phyloP scores from a whole-genome alignment of 64 coral and sea anemone species.

The Stylophora pistillata region DNA sequence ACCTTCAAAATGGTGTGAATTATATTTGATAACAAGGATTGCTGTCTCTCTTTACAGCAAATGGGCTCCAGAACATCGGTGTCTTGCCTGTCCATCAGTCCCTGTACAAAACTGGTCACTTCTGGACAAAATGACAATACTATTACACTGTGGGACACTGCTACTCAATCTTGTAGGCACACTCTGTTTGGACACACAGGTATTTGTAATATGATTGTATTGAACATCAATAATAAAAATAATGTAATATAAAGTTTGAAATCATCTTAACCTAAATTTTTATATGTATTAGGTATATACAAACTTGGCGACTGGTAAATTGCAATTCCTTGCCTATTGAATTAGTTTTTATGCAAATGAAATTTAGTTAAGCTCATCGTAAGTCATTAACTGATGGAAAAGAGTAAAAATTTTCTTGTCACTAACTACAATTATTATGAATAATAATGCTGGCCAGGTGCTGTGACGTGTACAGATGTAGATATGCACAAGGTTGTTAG shows the following conservation, averaged over 20 bases:
- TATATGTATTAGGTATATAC: too few species aligned
- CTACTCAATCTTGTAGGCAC: slow-evolving; percentile 69
- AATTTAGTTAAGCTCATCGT: too few species aligned
- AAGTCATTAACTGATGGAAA: too few species aligned
- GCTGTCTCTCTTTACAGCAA: slow-evolving; percentile 43
- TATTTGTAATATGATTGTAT: background rate
- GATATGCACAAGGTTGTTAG: slow-evolving; percentile 93
- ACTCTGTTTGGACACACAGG: slow-evolving; percentile 87
- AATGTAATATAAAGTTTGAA: background rate
- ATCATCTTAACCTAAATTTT: too few species aligned
- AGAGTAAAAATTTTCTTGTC: background rate
- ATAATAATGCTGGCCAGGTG: slow-evolving; percentile 22
- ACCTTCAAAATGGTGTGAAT: background rate
- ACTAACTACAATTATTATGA: too few species aligned
- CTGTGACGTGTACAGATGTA: slow-evolving; percentile 90
- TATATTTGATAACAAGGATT: background rate
- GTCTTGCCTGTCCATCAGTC: slow-evolving; percentile 89
- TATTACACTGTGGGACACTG: slow-evolving; percentile 81
- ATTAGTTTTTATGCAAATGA: too few species aligned
- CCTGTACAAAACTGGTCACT: slow-evolving; percentile 82
- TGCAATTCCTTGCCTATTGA: too few species aligned
- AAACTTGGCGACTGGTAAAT: too few species aligned
- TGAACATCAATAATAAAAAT: background rate
- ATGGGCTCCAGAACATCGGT: slow-evolving; percentile 83
- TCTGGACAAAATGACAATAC: slow-evolving; percentile 95